phyloP scores from a whole-genome alignment of 2,797 vertebrate species.

The Euthynnus affinis region DNA sequence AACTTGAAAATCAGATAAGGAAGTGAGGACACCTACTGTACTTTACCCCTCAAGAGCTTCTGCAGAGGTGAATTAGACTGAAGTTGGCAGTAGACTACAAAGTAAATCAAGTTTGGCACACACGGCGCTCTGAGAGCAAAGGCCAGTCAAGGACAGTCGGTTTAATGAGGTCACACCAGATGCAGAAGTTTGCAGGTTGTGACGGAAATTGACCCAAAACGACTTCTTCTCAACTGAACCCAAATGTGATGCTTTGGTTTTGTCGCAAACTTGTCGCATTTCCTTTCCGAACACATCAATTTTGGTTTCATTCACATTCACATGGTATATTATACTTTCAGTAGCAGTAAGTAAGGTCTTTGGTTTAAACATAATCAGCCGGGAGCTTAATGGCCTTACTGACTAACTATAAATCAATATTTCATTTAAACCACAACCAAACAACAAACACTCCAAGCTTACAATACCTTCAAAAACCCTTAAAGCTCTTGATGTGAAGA shows the following conservation, averaged over 20 bases:
- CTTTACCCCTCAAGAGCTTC: conserved; percentile 53
- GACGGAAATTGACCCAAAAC: conserved; percentile 15
- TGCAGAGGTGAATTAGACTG: conserved; percentile 67
- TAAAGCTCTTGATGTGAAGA: conserved; percentile 20
- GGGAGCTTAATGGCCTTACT: conserved; percentile 2
- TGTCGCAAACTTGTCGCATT: background rate
- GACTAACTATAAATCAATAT: background rate
- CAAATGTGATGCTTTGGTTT: background rate
- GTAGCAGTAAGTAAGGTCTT: background rate
- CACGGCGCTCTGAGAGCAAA: conserved; percentile 37
- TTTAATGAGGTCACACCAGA: conserved; percentile 29
- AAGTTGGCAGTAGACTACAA: conserved; percentile 56
- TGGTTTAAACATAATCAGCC: background rate
- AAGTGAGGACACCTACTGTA: conserved; percentile 66
- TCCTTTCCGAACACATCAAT: background rate
- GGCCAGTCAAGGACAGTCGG: conserved; percentile 40
- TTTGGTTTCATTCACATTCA: background rate
- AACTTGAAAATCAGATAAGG: conserved; percentile 64
- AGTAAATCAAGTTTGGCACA: conserved; percentile 66
- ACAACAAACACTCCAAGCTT: background rate
- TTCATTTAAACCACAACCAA: conserved; percentile 13
- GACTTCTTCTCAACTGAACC: background rate
- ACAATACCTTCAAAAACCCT: conserved; percentile 32
- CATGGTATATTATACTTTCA: background rate
- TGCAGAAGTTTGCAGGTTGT: background rate